Base-by-base conservation (phyloP, 2,888 invertebrate genomes). In the Phengaris alcon region DNA sequence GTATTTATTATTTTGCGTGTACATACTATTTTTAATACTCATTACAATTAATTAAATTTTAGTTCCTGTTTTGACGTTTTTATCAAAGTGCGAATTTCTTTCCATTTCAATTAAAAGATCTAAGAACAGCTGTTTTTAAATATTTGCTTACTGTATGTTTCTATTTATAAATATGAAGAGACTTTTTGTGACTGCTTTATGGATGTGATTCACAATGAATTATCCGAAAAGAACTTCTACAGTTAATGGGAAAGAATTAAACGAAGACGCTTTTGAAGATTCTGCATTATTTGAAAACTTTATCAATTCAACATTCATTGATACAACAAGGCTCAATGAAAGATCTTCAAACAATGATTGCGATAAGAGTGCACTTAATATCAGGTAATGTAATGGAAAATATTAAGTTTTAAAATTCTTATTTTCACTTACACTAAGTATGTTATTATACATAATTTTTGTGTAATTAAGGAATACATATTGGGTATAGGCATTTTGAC, bases 211-310 rank as follows among this genome's bases (percentile, higher is more conserved):
- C 15, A 75, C 73, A 22, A 76, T 78, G 75, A 74, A 75, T 55
- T 73, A 70, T 52, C 73, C 73, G 12, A 48, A 46, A 55, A 70
- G 10, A 13, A 13, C 35, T 22, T 2, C 22, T 35, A 2, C 22
- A 54, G 54, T 73, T n/a, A 74, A 72, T 10, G 59, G 22, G n/a
- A 76, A 75, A 64, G 76, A 74, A 70, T 76, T 77, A 9, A 87
- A 89, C 78, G 89, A 90, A 78, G 88, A 90, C 77, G 90, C 90
- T 76, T 91, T 93, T 79, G 90, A 91, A 57, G 90, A 91, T 81
- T 91, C 92, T 52, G 82, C 86, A 6, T 83, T 93, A 76, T 77
- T 91, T 82, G 90, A 87, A 54, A 87, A 90, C 79, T 91, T 93
- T 77, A 87, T 89, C 77, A 85, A 86, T 77, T 82, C 86, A 22